Evolutionary conservation across 2,888 invertebrate genomes (phyloP).

Genomic region (Disparrhopalites patrizii): DNA sequence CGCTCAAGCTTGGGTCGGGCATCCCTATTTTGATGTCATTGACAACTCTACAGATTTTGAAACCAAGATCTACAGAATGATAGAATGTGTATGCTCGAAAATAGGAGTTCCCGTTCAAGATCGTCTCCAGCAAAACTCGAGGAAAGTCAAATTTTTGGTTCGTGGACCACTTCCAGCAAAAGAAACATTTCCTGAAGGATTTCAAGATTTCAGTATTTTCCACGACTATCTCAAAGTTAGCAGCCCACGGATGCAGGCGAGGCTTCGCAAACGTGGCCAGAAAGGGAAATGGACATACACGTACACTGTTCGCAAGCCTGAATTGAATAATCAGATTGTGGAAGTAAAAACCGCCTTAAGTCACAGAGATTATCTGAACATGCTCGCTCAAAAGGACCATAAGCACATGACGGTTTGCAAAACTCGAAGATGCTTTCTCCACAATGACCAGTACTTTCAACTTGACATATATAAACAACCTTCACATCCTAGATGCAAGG

Average conservation of each 20-base stretch:
- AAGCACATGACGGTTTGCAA: constrained; percentile 91
- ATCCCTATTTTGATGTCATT: constrained; percentile 98
- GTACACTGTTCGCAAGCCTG: constrained; percentile 85
- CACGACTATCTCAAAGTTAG: constrained; percentile 94
- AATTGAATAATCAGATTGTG: constrained; percentile 82
- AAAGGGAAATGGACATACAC: constrained; percentile 79
- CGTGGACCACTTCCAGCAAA: constrained; percentile 60
- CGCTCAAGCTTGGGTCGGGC: constrained; percentile 96
- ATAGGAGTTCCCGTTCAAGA: constrained; percentile 93
- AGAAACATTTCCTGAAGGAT: constrained; percentile 55
- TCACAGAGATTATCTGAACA: constrained; percentile 84
- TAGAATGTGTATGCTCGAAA: constrained; percentile 82
- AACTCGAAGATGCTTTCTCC: constrained; percentile 88
- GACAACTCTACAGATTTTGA: constrained; percentile 98
- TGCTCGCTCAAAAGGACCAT: constrained; percentile 87
- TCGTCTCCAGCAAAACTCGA: constrained; percentile 82
- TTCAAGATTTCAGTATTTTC: constrained; percentile 96
- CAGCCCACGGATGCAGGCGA: constrained; percentile 81
- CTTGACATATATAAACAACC: constrained; percentile 91
- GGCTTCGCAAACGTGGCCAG: constrained; percentile 89
- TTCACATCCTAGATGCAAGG: constrained; percentile 85
- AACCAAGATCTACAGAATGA: constrained; percentile 90
- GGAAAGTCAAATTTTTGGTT: constrained; percentile 94
- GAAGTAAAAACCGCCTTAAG: constrained; percentile 91
- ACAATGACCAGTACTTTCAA: constrained; percentile 97